Conservation (phyloP, 2,113 vertebrate species). For the Cyprinodon tularosa region DNA sequence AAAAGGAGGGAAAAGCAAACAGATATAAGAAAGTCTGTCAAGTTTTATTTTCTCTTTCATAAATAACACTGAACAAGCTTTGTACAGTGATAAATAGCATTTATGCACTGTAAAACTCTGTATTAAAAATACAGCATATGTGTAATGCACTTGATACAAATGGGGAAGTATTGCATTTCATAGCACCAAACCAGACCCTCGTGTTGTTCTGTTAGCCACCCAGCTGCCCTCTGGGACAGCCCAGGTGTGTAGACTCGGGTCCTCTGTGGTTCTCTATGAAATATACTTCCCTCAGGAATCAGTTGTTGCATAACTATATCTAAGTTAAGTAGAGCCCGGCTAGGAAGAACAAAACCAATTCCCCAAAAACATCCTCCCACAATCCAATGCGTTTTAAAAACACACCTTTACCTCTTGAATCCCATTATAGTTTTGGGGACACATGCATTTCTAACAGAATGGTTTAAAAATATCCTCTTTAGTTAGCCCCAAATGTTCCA, state of each 20-base stretch:
- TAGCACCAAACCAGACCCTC: conserved; percentile 60
- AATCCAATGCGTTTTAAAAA: conserved; percentile 43
- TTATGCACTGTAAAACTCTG: conserved; percentile 80
- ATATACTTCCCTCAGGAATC: conserved; percentile 69
- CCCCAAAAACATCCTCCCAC: conserved; percentile 27
- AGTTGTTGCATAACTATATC: conserved; percentile 78
- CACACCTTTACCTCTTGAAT: conserved; percentile 9
- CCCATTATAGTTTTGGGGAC: conserved; percentile 43
- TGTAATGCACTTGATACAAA: conserved; percentile 82
- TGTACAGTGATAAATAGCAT: conserved; percentile 80
- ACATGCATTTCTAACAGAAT: conserved; percentile 1
- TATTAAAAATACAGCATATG: conserved; percentile 82
- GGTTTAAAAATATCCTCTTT: not conserved
- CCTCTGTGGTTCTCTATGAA: conserved; percentile 57
- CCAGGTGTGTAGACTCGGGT: conserved; percentile 57
- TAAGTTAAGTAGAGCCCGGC: conserved; percentile 68
- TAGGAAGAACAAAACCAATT: conserved; percentile 55
- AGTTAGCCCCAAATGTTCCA: not conserved
- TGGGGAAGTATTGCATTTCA: conserved; percentile 73
- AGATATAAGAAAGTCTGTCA: conserved; percentile 63
- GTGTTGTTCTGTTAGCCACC: conserved; percentile 13
- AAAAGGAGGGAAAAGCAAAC: not conserved
- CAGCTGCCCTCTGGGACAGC: conserved; percentile 6
- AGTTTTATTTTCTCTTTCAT: conserved; percentile 76
- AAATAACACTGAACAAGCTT: conserved; percentile 84